Percentiles rank a stretch among this genome's conserved stretches.
Conservation (phyloP, 2,113 vertebrate species). For the Protobothrops mucrosquamatus region DNA sequence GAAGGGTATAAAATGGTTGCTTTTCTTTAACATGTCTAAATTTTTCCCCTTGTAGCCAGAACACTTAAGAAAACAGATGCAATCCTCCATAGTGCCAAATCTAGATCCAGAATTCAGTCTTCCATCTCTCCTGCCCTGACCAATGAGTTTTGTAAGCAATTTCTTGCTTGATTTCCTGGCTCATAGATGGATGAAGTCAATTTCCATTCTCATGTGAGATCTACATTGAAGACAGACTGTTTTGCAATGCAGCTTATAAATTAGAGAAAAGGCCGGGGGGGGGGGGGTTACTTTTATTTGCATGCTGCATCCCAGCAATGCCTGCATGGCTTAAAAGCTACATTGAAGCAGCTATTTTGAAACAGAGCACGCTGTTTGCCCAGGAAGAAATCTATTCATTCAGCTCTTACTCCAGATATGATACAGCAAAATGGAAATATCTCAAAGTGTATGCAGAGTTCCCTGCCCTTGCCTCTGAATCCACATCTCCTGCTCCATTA, state of each 20-base stretch:
- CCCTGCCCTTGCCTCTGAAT: background rate
- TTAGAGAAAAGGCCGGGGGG: background rate
- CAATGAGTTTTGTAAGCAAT: background rate
- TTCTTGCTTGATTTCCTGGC: constrained; percentile 38
- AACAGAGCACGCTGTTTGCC: background rate
- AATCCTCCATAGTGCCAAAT: background rate
- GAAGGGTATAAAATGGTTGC: background rate
- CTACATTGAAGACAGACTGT: constrained; percentile 17
- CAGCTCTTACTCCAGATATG: background rate
- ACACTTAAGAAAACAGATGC: background rate
- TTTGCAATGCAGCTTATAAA: constrained; percentile 2
- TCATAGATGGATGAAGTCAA: constrained; percentile 43
- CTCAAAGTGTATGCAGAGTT: background rate
- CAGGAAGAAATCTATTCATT: background rate
- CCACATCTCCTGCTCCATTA: background rate
- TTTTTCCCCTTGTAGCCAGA: background rate
- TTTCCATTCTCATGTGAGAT: background rate
- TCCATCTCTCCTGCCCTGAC: rapidly evolving
- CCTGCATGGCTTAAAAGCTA: background rate
- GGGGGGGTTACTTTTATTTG: constrained; percentile 19
- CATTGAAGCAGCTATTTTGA: background rate
- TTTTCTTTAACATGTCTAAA: background rate
- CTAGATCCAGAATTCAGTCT: background rate
- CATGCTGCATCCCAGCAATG: constrained; percentile 53
- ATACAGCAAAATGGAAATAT: background rate